Evolutionary conservation across 1,140 invertebrate genomes (phyloP), one percentile per base, ranked within the genome.

Genomic region (Sycobia sp.): DNA sequence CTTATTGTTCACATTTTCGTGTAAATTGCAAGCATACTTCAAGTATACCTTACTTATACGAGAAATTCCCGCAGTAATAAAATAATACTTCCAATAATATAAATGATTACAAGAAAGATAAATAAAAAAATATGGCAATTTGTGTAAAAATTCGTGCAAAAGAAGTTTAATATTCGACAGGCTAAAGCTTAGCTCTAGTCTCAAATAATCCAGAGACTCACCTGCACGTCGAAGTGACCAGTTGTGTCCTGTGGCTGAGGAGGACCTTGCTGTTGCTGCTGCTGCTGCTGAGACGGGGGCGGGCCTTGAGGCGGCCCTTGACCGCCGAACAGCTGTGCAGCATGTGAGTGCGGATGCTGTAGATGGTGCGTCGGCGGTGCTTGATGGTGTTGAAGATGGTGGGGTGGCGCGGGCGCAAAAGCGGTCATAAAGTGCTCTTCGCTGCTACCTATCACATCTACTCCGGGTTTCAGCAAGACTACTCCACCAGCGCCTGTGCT

Each of bases 381-480:
- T 57, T 83, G 78, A 66, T 83, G 83, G 62, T 84, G 82, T 29
- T 82, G 82, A 1, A 82, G 71, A 68, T 82, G 83, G 71, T 86
- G 85, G 32, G 83, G 83, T 54, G 85, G 82, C 63, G 85, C 82
- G 47, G 84, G 81, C 22, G 84, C 84, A 72, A 86, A 86, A 14
- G 85, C 82, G 16, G 82, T 79, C 76, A 81, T 82, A 50, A 80
- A 82, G 59, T 82, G 81, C 61, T 82, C 79, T 67, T 82, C 81
- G 62, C 79, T 83, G 44, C 83, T 83, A 32, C 85, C 83, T 54
- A 64, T 51, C 62, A 87, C 85, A 70, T 86, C 86, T 14, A 83
- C 82, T 18, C 81, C 83, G 9, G 78, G 82, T 55, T 83, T 83
- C 46, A 85, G 70, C 29, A 83, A 71, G 13, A 84, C 82, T 22